These are phyloP conservation scores for Drosophila antonietae DNA, from an alignment of 2,888 invertebrate species.

Conservation along the genomic window DNA sequence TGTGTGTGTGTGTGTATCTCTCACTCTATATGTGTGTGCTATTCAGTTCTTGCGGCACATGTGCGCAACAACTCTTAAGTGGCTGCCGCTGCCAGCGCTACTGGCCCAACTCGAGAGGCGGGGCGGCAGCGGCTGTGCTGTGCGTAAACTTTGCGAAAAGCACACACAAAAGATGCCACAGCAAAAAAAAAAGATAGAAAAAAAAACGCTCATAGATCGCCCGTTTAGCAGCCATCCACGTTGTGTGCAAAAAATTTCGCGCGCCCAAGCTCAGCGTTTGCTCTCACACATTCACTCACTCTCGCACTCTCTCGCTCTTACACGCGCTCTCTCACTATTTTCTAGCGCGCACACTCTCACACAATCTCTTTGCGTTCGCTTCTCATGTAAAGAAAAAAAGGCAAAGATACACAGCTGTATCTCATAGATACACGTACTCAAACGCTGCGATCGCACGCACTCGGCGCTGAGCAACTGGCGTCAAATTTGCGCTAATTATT, in stretches of 20 bases:
- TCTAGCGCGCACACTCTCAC: conserved; percentile 9
- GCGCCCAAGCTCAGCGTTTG: conserved; percentile 46
- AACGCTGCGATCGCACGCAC: conserved; percentile 63
- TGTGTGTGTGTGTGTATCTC: not conserved
- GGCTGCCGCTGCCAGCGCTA: conserved; percentile 54
- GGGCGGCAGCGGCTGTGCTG: conserved; percentile 29
- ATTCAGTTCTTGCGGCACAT: conserved; percentile 71
- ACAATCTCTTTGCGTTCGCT: conserved; percentile 7
- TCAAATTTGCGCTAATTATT: conserved; percentile 79
- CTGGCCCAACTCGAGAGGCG: conserved; percentile 43
- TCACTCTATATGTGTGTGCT: conserved; percentile 14
- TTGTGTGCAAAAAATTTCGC: conserved; percentile 35
- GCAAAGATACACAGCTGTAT: conserved; percentile 59
- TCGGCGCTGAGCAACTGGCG: conserved; percentile 61
- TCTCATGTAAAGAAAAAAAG: conserved; percentile 53
- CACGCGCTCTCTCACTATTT: not conserved
- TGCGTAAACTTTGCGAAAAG: conserved; percentile 76
- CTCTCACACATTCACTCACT: conserved; percentile 15
- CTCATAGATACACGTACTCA: conserved; percentile 45
- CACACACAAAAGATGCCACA: conserved; percentile 61
- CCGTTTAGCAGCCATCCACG: conserved; percentile 39
- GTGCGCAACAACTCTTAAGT: conserved; percentile 71
- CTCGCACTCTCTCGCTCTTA: not conserved
- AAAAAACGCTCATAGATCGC: conserved; percentile 34
- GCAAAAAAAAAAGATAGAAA: not conserved